Base-by-base conservation (phyloP, 2,113 vertebrate genomes). In the Dunckerocampus dactyliophorus region DNA sequence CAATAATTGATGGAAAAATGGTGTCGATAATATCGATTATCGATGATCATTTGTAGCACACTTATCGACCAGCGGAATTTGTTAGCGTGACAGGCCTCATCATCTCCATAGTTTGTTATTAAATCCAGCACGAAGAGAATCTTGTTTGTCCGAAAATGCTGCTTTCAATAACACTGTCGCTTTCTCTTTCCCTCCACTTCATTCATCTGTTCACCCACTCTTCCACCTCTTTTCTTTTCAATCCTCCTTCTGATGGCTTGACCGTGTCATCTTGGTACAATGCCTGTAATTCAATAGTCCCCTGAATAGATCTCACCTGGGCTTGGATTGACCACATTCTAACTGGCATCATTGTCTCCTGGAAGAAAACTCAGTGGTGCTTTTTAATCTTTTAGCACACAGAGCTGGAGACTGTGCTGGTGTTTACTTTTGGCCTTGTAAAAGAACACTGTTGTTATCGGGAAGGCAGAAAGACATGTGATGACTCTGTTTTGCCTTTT, bases 301-400 rank as follows among this genome's bases (percentile, higher is more conserved):
- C 72, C 84, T 87, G 57, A 89, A 81, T 74, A 86, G 89, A 88
- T 86, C 88, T 62, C 71, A 86, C 65, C 71, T 84, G 59, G 76
- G 79, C 59, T 88, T 87, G 67, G 76, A 85, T 76, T 91, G 87
- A 91, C 81, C 67, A 42, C 19, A 56, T 59, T 70, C 72, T 56
- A 56, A 61, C 28, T 53, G 16, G 47, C 54, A 54, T 50, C 28
- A 22, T 22, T 12, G 28, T 19, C 31, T 67, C 37, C 20, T 7
- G 51, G 58, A 74, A 61, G 59, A 53, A 72, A n/a, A 5, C 17
- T 17, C 48, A 3, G 42, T 55, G 22, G 59, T 74, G 65, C 73
- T 49, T 62, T 55, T 34, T 34, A n/a, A 56, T 58, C 12, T 59
- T 47, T 20, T 50, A 28, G 62, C 28, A 16, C 39, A 59, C 39